Evolutionary conservation across 1,140 invertebrate genomes (phyloP).

Genomic region (Himalopsyche phryganea): DNA sequence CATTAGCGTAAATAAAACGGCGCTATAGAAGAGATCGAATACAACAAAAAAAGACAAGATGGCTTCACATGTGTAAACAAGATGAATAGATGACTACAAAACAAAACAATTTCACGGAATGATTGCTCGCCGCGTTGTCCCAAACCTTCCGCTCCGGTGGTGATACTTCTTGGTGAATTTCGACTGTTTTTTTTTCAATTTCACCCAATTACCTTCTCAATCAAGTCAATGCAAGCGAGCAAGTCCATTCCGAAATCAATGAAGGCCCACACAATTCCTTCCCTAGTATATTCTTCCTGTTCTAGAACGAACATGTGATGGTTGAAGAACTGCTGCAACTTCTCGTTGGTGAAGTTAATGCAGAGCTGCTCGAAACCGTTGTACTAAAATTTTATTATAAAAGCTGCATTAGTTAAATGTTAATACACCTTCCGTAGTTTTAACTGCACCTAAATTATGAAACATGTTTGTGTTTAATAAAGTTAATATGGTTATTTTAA

Average conservation of each 20-base stretch:
- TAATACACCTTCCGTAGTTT: no score
- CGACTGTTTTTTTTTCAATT: neutral
- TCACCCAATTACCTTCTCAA: conserved; percentile 81
- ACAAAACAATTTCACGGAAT: conserved; percentile 4
- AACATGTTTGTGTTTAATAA: no score
- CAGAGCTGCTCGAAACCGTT: conserved; percentile 99
- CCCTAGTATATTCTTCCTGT: conserved; percentile 95
- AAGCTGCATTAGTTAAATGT: no score
- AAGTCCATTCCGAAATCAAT: conserved; percentile 98
- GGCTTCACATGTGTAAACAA: neutral
- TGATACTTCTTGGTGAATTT: neutral
- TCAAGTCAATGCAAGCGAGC: conserved; percentile 93
- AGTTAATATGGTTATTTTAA: no score
- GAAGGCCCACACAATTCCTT: conserved; percentile 93
- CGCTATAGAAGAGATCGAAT: no score
- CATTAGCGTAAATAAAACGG: neutral
- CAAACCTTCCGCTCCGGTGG: neutral
- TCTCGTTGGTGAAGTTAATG: conserved; percentile 98
- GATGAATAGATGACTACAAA: neutral
- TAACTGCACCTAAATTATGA: no score
- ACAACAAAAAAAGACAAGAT: neutral
- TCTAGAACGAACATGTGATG: conserved; percentile 98
- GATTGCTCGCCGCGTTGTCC: neutral
- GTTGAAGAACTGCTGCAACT: conserved; percentile 97
- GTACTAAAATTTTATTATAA: no score